Evolutionary conservation across 2,113 vertebrate species (phyloP), one percentile per base, ranked within the genome.

Genomic region (Meriones unguiculatus): DNA sequence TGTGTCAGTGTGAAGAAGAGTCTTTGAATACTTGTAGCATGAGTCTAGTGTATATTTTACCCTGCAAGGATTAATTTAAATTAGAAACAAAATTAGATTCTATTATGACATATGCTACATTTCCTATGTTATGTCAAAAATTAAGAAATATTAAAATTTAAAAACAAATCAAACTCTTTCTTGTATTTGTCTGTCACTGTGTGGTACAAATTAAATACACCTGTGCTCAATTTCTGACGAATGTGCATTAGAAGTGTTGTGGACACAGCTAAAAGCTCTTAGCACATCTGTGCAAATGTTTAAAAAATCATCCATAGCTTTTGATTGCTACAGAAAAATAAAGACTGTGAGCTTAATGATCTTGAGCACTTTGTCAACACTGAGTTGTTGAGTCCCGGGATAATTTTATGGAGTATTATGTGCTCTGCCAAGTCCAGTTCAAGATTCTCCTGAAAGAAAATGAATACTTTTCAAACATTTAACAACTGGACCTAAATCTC

Each of bases 41-140:
- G 32, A 25, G 20, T 94, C 88, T 70, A 92, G 24, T 46, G 46
- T 15, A 41, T 67, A 76, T 59, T 90, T 95, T 52, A 62, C 46
- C 50, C 94, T 28, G 89, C 24, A 77, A 86, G 1, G 54, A 75
- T 70, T 75, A 80, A 91, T 89, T 91, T 95, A 84, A 77, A 50
- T 22, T 95, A 46, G 6, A 76, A 91, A 73, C 75, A 94, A 95
- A 86, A 87, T 93, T 90, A 90, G n/a, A 87, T 97, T 92, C 11
- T 75, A 0, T 64, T 18, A 41, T 75, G 64, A 90, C 67, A 96
- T 73, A 92, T 95, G 86, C 57, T 81, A 73, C 1, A 76, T 15
- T 93, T 89, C 38, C 32, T 75, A 62, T 15, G 41, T 52, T 84
- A 92, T 24, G 54, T 5, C 46, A 86, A 91, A 91, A 81, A 78